Conservation (phyloP, 2,113 vertebrate species). For the Aythya baeri region DNA sequence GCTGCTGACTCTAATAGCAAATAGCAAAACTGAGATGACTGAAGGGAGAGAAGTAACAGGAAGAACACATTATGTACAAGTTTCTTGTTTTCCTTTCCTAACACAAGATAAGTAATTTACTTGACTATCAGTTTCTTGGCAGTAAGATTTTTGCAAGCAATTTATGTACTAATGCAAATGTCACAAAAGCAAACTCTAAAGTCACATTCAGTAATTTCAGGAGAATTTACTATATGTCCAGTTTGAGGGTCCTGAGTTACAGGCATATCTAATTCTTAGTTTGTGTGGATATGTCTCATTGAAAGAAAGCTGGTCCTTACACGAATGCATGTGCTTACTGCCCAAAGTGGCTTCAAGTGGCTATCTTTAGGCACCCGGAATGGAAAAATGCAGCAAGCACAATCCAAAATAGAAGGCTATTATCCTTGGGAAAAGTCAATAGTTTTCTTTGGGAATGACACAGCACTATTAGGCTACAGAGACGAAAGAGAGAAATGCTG, state of each 20-base stretch:
- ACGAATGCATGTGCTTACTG: not conserved
- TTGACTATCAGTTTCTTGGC: not conserved
- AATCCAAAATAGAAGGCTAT: conserved; percentile 13
- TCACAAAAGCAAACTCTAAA: not conserved
- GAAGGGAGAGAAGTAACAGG: not conserved
- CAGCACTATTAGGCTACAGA: not conserved
- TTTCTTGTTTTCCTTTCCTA: not conserved
- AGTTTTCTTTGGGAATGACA: conserved; percentile 11
- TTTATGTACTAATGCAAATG: not conserved
- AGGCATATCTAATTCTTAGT: not conserved
- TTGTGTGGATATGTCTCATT: not conserved
- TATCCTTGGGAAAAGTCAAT: not conserved
- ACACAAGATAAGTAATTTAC: not conserved
- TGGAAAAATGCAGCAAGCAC: not conserved
- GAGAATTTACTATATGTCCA: not conserved
- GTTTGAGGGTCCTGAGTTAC: not conserved
- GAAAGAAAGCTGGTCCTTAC: not conserved
- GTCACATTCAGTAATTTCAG: not conserved
- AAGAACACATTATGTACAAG: not conserved
- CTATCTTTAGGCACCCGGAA: not conserved
- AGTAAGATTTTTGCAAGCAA: not conserved
- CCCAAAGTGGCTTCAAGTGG: not conserved
- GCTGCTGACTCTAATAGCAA: not conserved
- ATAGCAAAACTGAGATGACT: not conserved
- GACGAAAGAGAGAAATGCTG: not conserved